Conservation (phyloP, 2,797 vertebrate species). For the Pagetopsis macropterus region DNA sequence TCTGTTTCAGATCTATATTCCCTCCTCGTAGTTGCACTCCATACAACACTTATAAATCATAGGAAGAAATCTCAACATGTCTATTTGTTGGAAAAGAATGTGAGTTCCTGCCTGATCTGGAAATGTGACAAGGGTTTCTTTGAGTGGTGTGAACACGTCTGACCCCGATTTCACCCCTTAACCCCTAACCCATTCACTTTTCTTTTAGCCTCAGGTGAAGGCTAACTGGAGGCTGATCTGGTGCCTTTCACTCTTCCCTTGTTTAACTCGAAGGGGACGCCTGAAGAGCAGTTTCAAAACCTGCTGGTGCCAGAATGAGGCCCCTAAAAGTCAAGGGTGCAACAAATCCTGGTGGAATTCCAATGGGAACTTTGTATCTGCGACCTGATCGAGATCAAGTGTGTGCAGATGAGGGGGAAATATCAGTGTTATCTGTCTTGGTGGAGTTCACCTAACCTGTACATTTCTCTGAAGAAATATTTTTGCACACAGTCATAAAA, state of each 20-base stretch:
- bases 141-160: slow-evolving; percentile 44
- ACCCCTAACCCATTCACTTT: slow-evolving; percentile 35
- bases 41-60: not conserved
- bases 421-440: not conserved
- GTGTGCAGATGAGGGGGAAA: slow-evolving; percentile 4
- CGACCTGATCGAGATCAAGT: slow-evolving; percentile 34
- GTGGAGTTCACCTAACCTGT: slow-evolving; percentile 2
- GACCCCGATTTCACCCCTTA: slow-evolving; percentile 57
- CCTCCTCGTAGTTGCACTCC: not conserved
- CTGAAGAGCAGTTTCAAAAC: slow-evolving; percentile 33
- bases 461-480: slow-evolving; percentile 13
- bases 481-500: not conserved
- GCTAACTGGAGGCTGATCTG: slow-evolving; percentile 52
- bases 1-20: slow-evolving; percentile 13
- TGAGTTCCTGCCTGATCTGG: slow-evolving; percentile 19
- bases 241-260: slow-evolving; percentile 50
- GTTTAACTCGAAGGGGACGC: slow-evolving; percentile 53
- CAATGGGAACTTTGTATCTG: slow-evolving; percentile 31
- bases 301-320: slow-evolving; percentile 27
- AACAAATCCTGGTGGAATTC: slow-evolving; percentile 49
- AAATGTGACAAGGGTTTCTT: slow-evolving; percentile 36
- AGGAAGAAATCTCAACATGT: not conserved
- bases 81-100: slow-evolving; percentile 11
- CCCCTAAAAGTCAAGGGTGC: slow-evolving; percentile 49
- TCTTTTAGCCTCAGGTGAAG: slow-evolving; percentile 57